Evolutionary conservation across 2,113 vertebrate species (phyloP).

Genomic region (Bagarius yarrelli): DNA sequence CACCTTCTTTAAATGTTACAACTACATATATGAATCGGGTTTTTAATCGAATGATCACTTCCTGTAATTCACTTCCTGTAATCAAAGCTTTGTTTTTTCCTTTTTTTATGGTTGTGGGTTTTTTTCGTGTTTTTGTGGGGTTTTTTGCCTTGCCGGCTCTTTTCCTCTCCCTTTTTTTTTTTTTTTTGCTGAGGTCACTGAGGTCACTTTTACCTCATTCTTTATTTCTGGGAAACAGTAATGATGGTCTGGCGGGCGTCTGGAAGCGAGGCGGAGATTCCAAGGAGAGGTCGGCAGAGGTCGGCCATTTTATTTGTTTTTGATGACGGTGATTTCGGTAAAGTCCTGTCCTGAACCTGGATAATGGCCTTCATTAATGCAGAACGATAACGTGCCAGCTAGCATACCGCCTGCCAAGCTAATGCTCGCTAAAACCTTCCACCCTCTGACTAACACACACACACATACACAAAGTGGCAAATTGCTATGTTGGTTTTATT

Average conservation of each 20-base stretch:
- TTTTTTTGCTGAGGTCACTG: constrained; percentile 5
- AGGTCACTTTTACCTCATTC: constrained; percentile 50
- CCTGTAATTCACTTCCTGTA: not conserved
- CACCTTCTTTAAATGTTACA: too few species aligned
- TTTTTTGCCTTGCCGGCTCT: constrained; percentile 33
- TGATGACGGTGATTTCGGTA: constrained; percentile 44
- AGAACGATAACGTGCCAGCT: not conserved
- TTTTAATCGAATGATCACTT: not conserved
- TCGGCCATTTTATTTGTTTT: constrained; percentile 37
- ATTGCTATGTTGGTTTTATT: too few species aligned
- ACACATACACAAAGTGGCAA: not conserved
- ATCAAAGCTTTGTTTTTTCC: not conserved
- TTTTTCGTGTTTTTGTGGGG: not conserved
- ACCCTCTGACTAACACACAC: not conserved
- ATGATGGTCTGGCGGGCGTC: constrained; percentile 43
- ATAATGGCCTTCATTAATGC: constrained; percentile 34
- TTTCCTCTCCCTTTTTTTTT: not conserved
- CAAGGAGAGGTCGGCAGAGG: constrained; percentile 23
- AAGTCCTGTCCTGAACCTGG: constrained; percentile 21
- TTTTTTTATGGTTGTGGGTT: too few species aligned
- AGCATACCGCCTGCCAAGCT: not conserved
- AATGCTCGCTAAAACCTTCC: not conserved
- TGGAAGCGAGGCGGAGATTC: constrained; percentile 41
- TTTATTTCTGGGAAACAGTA: constrained; percentile 52
- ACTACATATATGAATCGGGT: too few species aligned